phyloP scores from a whole-genome alignment of 2,797 vertebrate genomes.

The Labroides dimidiatus region DNA sequence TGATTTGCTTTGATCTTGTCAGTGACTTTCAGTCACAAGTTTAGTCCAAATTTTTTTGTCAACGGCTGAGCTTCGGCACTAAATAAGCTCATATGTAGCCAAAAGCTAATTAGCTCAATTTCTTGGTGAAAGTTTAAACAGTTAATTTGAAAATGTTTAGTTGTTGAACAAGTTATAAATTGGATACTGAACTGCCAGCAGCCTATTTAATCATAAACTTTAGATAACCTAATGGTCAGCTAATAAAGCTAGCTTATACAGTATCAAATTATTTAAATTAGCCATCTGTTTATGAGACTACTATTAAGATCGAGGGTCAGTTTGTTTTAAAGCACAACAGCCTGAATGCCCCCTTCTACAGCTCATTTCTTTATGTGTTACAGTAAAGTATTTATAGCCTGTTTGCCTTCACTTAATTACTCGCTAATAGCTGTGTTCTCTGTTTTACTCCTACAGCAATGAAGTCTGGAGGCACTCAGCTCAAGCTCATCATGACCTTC shows the following conservation, averaged over 20 bases:
- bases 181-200: not conserved
- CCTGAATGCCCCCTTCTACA: not conserved
- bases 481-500: conserved; percentile 99
- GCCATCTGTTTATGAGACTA: not conserved
- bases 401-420: not conserved
- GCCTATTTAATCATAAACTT: not conserved
- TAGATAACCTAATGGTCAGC: not conserved
- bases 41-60: too few species aligned
- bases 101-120: too few species aligned
- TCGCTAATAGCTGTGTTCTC: conserved; percentile 30
- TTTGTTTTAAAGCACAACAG: not conserved
- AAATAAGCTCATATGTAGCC: too few species aligned
- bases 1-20: too few species aligned
- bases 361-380: not conserved
- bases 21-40: too few species aligned
- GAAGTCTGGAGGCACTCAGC: conserved; percentile 98
- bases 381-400: not conserved
- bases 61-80: too few species aligned
- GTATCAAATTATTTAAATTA: not conserved
- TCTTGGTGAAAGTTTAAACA: not conserved
- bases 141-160: too few species aligned
- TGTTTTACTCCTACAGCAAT: conserved; percentile 86
- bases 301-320: not conserved
- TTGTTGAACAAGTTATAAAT: not conserved
- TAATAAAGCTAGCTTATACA: not conserved